A percentile compares a stretch with the other conserved stretches of the same genome.
These are phyloP conservation scores for Nomada flava DNA, from an alignment of 2,888 invertebrate species.

Conservation along the genomic window DNA sequence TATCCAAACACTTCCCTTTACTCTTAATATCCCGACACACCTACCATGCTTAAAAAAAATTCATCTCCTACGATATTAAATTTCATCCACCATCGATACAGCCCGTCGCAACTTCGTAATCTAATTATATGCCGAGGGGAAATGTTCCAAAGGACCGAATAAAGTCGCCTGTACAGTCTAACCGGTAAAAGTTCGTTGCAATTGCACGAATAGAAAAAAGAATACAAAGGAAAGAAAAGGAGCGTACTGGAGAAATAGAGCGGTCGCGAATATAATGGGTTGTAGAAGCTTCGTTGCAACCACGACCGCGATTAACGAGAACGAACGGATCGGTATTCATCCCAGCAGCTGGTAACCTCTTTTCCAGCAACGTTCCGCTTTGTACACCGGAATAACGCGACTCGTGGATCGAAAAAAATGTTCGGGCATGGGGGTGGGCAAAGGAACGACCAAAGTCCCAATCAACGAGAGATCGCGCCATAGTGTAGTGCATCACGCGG, in stretches of 20 bases:
- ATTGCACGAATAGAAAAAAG: background rate
- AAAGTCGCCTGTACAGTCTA: background rate
- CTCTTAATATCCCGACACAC: background rate
- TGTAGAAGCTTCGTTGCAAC: constrained; percentile 46
- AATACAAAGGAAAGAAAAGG: background rate
- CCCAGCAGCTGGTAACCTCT: constrained; percentile 43
- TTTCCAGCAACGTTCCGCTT: constrained; percentile 53
- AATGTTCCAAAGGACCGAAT: constrained; percentile 21
- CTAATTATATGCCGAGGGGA: constrained; percentile 22
- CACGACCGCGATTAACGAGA: constrained; percentile 54
- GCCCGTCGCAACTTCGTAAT: constrained; percentile 2
- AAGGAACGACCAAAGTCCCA: constrained; percentile 51
- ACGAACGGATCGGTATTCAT: constrained; percentile 53
- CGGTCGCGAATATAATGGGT: constrained; percentile 35
- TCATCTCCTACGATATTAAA: constrained; percentile 1
- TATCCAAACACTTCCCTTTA: background rate
- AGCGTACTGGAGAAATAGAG: background rate
- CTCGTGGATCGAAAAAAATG: constrained; percentile 23
- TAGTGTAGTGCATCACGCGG: constrained; percentile 32
- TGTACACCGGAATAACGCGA: constrained; percentile 46
- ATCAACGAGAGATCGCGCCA: constrained; percentile 57
- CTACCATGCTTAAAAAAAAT: background rate
- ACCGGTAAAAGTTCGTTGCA: background rate
- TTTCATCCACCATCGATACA: background rate
- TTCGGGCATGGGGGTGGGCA: background rate